These are phyloP conservation scores for Drosophila oshimai DNA, from an alignment of 1,140 invertebrate genomes.

Conservation along the genomic window DNA sequence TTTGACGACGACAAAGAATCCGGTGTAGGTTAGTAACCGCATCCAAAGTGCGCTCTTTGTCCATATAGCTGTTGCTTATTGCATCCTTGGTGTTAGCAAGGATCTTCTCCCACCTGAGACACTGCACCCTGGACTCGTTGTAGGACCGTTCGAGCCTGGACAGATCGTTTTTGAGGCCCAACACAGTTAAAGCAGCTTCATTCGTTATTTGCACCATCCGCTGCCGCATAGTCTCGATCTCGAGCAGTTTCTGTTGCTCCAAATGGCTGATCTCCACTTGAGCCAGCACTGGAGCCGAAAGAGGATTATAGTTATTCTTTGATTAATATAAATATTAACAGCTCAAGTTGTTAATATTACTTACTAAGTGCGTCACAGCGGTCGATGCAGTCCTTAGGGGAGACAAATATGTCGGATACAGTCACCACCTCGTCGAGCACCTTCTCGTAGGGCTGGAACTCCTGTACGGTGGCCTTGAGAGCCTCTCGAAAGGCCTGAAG, in stretches of 20 bases:
- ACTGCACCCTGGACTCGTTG: conserved; percentile 48
- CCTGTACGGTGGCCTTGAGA: conserved; percentile 67
- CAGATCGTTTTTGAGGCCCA: conserved; percentile 79
- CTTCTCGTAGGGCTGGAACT: conserved; percentile 74
- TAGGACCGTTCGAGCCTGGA: conserved; percentile 65
- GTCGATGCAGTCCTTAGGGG: conserved; percentile 70
- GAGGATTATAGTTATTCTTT: too few species aligned
- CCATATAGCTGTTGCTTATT: conserved; percentile 37
- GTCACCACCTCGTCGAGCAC: conserved; percentile 72
- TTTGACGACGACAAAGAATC: conserved; percentile 48
- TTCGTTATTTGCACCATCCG: conserved; percentile 75
- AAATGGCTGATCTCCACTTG: conserved; percentile 71
- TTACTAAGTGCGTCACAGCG: conserved; percentile 68
- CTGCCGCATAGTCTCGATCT: conserved; percentile 74
- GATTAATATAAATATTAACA: neutral
- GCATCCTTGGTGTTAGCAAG: conserved; percentile 58
- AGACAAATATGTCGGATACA: conserved; percentile 58
- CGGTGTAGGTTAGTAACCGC: conserved; percentile 53
- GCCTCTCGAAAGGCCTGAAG: conserved; percentile 60
- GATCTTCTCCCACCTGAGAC: conserved; percentile 73
- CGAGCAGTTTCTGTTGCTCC: conserved; percentile 64
- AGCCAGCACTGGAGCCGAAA: conserved; percentile 55
- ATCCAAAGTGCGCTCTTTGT: conserved; percentile 56
- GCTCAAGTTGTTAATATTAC: too few species aligned
- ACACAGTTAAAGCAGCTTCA: conserved; percentile 67